Evolutionary conservation across 2,113 vertebrate genomes (phyloP).

Genomic region (Oreocharis arfaki): DNA sequence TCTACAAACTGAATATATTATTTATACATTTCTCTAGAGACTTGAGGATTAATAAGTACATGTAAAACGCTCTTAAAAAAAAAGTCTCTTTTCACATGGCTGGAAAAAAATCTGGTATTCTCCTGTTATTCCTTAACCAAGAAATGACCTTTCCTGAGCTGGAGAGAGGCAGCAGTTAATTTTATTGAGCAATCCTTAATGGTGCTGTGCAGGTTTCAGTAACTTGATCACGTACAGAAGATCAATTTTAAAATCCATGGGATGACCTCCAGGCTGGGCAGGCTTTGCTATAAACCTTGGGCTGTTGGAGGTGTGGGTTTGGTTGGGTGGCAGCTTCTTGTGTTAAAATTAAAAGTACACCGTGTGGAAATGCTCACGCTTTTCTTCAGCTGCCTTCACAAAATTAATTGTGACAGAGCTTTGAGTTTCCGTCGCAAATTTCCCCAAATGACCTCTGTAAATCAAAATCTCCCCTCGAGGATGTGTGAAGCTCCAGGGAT

Average conservation of each 20-base stretch:
- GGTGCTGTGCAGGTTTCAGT: background rate
- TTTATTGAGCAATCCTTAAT: background rate
- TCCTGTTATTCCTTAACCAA: background rate
- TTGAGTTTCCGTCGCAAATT: background rate
- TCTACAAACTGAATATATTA: background rate
- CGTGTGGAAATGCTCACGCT: background rate
- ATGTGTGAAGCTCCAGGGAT: background rate
- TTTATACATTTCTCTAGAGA: background rate
- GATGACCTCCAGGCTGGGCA: background rate
- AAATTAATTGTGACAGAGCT: background rate
- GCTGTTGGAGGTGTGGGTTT: background rate
- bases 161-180: background rate
- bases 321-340: background rate
- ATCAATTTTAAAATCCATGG: background rate
- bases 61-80: background rate
- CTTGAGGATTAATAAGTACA: background rate
- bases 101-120: background rate
- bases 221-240: background rate
- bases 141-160: background rate
- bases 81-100: background rate
- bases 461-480: background rate
- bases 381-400: background rate
- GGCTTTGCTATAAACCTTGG: background rate
- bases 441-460: background rate
- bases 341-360: background rate